Conservation (phyloP, 2,113 vertebrate genomes). For the Bothrops jararaca region DNA sequence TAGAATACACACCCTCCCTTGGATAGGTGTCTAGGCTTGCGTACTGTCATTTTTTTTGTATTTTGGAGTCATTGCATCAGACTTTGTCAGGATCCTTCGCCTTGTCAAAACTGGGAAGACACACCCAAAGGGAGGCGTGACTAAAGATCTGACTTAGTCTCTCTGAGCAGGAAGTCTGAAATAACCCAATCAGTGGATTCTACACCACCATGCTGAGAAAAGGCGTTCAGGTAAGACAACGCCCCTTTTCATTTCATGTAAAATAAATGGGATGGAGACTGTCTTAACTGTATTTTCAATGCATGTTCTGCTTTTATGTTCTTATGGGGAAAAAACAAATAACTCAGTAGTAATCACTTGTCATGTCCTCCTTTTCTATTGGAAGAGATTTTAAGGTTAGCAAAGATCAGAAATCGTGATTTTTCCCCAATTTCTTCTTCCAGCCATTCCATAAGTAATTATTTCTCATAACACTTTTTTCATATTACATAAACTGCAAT, state of each 20-base stretch:
- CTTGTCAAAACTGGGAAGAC: no score
- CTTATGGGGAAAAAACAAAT: background rate
- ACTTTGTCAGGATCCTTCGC: no score
- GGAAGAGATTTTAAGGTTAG: background rate
- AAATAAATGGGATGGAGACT: background rate
- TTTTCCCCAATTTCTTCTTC: background rate
- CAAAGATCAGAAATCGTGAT: background rate
- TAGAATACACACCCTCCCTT: no score
- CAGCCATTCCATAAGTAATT: background rate
- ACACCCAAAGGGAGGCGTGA: no score
- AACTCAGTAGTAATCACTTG: background rate
- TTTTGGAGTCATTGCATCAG: no score
- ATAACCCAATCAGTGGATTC: no score
- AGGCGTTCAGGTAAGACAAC: no score
- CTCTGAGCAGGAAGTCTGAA: no score
- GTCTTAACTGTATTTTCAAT: background rate
- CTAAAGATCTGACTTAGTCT: no score
- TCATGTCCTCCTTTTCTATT: background rate
- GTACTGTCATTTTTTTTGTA: no score
- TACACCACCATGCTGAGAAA: no score
- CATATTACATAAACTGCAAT: background rate
- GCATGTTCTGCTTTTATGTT: background rate
- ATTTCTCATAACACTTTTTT: background rate
- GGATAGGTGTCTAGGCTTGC: no score
- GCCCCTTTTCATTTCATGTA: background rate